Evolutionary conservation across 2,113 vertebrate genomes (phyloP).

Genomic region (Centropristis striata): DNA sequence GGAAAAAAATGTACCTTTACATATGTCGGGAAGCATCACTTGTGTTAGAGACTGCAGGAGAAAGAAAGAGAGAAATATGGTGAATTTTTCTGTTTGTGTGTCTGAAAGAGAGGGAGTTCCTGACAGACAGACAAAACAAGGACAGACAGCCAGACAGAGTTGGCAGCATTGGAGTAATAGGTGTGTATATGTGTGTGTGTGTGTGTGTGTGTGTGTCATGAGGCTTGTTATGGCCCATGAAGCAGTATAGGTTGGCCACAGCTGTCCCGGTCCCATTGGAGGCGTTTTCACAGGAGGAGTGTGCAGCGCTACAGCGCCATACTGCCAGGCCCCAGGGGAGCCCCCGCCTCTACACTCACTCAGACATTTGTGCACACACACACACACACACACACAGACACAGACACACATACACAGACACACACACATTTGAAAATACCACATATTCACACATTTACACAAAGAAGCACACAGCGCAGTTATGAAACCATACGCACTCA

Average conservation of each 20-base stretch:
- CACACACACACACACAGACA: slow-evolving; percentile 41
- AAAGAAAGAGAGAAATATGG: slow-evolving; percentile 26
- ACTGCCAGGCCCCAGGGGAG: slow-evolving; percentile 82
- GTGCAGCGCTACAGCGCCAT: slow-evolving; percentile 78
- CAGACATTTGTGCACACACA: slow-evolving; percentile 44
- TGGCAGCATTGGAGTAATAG: slow-evolving; percentile 53
- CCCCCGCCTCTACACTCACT: slow-evolving; percentile 67
- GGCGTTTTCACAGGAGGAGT: slow-evolving; percentile 84
- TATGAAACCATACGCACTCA: slow-evolving; percentile 55
- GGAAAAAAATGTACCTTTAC: slow-evolving; percentile 4
- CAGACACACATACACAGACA: slow-evolving; percentile 37
- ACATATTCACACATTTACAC: slow-evolving; percentile 71
- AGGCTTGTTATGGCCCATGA: slow-evolving; percentile 83
- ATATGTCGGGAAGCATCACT: slow-evolving; percentile 49
- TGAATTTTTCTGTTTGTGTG: slow-evolving; percentile 1
- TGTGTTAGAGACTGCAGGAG: slow-evolving; percentile 40
- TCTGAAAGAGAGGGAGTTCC: slow-evolving; percentile 8
- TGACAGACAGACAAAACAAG: slow-evolving; percentile 62
- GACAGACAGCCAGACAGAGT: slow-evolving; percentile 62
- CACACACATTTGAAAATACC: slow-evolving; percentile 62
- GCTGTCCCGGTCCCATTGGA: slow-evolving; percentile 86
- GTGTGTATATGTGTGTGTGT: slow-evolving; percentile 47
- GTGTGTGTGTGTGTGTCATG: slow-evolving; percentile 70
- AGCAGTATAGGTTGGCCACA: slow-evolving; percentile 84
- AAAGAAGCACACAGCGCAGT: slow-evolving; percentile 60